Conservation (phyloP, 37 sponge, comb jelly and placozoan genomes). For the Mnemiopsis leidyi region DNA sequence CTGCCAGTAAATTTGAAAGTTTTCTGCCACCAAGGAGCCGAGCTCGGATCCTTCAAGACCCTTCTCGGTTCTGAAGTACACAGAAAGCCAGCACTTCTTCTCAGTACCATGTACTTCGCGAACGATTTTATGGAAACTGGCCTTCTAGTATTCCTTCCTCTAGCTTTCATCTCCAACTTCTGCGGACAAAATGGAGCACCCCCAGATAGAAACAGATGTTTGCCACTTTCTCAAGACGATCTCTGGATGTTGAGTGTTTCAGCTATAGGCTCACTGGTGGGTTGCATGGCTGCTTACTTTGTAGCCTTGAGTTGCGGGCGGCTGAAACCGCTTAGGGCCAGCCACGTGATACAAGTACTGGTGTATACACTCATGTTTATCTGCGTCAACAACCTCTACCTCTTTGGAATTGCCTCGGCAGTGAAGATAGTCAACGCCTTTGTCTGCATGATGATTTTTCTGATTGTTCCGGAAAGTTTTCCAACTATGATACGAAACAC, state of each 20-base stretch:
- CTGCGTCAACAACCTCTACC: background rate
- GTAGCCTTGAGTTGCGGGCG: background rate
- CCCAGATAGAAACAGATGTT: background rate
- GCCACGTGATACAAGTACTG: background rate
- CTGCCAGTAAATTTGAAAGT: background rate
- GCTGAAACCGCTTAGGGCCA: background rate
- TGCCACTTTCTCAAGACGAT: slow-evolving; percentile 1
- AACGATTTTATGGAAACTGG: slow-evolving; percentile 12
- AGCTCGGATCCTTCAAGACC: background rate
- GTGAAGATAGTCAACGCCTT: slow-evolving; percentile 1
- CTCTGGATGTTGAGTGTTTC: background rate
- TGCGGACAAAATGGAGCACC: background rate
- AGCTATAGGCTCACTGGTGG: background rate
- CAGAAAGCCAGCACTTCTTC: background rate
- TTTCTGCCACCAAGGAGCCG: background rate
- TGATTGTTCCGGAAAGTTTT: slow-evolving; percentile 16
- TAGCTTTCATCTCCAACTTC: slow-evolving; percentile 18
- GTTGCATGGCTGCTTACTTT: slow-evolving; percentile 33
- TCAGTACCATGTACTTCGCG: background rate
- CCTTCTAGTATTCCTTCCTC: slow-evolving; percentile 7
- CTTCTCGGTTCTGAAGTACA: background rate
- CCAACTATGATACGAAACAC: slow-evolving; percentile 48
- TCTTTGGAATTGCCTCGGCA: background rate
- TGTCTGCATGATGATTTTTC: background rate
- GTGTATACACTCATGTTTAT: background rate